Base-by-base conservation (phyloP, 2,888 invertebrate species). In the Seira musarum region DNA sequence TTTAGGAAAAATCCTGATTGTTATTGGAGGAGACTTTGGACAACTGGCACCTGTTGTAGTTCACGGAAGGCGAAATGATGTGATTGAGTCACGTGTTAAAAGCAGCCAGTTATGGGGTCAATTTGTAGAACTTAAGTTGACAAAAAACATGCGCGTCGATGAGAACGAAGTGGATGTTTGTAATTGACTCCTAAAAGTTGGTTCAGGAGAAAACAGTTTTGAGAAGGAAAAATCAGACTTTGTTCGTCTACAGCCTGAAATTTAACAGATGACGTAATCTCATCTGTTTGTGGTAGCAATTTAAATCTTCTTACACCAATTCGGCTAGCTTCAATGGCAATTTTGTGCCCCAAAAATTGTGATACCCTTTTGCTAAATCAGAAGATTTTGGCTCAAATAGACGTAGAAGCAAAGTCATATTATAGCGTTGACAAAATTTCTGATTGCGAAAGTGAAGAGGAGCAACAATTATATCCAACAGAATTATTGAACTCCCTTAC, bases 401-500 rank as follows among this genome's bases (percentile, higher is more conserved):
- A 70, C 13, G 60, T 65, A 5, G 72, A 75, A 22, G 19, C 6
- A 1, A 49, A 6, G 13, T 63, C 64, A 6, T 82, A 83, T 53
- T 46, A 24, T 1, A 85, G 85, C 60, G 24, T 21, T 19, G 84
- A 85, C 57, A 75, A 71, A 8, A 69, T 87, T 8, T 81, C 81
- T 25, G 0, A 22, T 13, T 77, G 80, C 10, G 69, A 68, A n/a
- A n/a, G n/a, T 40, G 53, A 69, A 13, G 53, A 72, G 24, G 25
- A 35, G 49, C 2, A 17, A 2, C 8, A 53, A 46, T 2, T 22
- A 77, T 84, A 67, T 82, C 82, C 84, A 10, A 35, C 73, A 2
- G 86, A 87, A 73, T 85, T 80, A 57, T 67, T 87, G n/a, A 83
- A 87, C 63, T 71, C 57, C 1, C 19, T 87, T n/a, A 82, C 77